Evolutionary conservation across 2,888 invertebrate genomes (phyloP), one percentile per base, ranked within the genome.

Genomic region (Cataglyphis rosenhaueri): DNA sequence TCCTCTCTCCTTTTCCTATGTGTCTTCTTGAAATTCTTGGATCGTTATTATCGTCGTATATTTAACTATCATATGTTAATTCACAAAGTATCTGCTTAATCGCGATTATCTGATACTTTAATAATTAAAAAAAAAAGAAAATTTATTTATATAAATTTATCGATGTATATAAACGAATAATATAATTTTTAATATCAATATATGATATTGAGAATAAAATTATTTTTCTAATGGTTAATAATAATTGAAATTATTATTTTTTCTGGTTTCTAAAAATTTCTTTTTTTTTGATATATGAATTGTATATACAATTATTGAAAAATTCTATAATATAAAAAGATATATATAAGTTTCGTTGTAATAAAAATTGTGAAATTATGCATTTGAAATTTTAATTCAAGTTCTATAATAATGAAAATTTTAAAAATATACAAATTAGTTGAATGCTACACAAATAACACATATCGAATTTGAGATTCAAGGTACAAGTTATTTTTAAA

Each of bases 51-150:
- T 38, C n/a, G 5, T 41, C 29, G 25, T 10, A 25, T 21, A 10
- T 44, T 70, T 41, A 38, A 75, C n/a, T 52, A n/a, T 48, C 15
- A 6, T 18, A 48, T 52, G n/a, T n/a, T 52, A n/a, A 52, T 52
- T 52, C n/a, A n/a, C n/a, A 18, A 1, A 48, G 48, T 6, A 48
- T 48, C 35, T 35, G 35, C 4, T 35, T 35, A 35, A 35, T 35
- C 8, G n/a, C 8, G 2, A 52, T n/a, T 18, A 44, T 44, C 44
- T 18, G 44, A 18, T 44, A 52, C 0, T n/a, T 52, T 3, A 52
- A 1, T 8, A n/a, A n/a, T 52, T 52, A 52, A 15, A 38, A 44
- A 48, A 48, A 18, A 18, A 1, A 52, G 1, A 52, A n/a, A n/a
- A n/a, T 52, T 52, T 52, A 52, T 8, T 52, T 8, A 18, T 52